A percentile compares a stretch with the other conserved stretches of the same genome.
Evolutionary conservation across 2,113 vertebrate species (phyloP).

Genomic region (Varanus salvator): DNA sequence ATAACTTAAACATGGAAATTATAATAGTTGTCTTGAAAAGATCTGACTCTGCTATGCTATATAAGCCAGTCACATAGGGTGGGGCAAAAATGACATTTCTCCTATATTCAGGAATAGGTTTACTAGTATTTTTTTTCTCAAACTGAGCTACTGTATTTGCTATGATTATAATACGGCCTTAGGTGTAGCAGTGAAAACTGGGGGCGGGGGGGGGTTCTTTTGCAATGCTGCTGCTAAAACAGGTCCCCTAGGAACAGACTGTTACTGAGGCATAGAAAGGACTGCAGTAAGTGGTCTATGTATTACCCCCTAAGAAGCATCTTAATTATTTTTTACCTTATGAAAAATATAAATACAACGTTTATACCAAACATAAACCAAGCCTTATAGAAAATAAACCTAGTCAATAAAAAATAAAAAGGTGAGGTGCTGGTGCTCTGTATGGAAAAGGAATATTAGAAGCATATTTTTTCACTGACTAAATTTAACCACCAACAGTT

Average conservation of each 20-base stretch:
- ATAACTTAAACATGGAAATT: background rate
- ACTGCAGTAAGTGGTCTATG: background rate
- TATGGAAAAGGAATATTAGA: constrained; percentile 51
- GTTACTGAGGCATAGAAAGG: background rate
- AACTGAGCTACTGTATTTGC: background rate
- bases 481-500: constrained; percentile 45
- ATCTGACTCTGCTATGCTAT: background rate
- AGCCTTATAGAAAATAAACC: background rate
- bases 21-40: background rate
- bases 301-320: background rate
- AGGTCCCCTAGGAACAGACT: background rate
- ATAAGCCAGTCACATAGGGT: background rate
- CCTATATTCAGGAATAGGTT: background rate
- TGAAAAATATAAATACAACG: background rate
- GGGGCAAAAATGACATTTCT: background rate
- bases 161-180: background rate
- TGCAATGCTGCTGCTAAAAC: background rate
- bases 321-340: background rate
- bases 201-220: background rate
- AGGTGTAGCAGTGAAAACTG: background rate
- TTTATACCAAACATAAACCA: background rate
- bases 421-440: background rate
- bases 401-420: constrained; percentile 4
- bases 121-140: background rate
- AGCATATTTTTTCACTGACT: constrained; percentile 53